phyloP scores from a whole-genome alignment of 2,113 vertebrate species.

The Barbus barbus region DNA sequence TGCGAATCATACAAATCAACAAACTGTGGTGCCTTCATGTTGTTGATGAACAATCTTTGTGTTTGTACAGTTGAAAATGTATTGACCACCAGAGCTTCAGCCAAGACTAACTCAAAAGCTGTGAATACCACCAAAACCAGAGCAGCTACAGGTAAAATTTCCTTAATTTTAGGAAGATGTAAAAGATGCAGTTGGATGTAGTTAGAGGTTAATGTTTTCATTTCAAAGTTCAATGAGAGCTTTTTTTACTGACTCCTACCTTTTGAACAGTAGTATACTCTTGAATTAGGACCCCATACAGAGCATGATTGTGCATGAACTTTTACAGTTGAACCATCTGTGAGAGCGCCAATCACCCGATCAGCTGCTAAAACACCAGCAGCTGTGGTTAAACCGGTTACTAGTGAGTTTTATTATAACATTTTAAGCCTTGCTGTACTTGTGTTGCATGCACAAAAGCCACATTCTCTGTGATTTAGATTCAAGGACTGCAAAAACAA shows the following conservation, averaged over 20 bases:
- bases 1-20: background rate
- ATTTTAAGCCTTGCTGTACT: background rate
- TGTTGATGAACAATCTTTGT: background rate
- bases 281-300: background rate
- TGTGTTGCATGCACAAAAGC: background rate
- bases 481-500: conserved; percentile 54
- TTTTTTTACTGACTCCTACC: too few species aligned
- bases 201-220: too few species aligned
- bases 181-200: too few species aligned
- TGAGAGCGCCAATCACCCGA: conserved; percentile 55
- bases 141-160: conserved; percentile 57
- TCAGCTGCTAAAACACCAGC: conserved; percentile 58
- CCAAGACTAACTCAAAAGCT: conserved; percentile 12
- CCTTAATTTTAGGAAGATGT: background rate
- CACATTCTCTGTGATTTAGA: background rate
- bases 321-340: conserved; percentile 51
- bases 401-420: conserved; percentile 53
- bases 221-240: too few species aligned
- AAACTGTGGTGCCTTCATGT: background rate
- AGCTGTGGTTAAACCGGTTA: conserved; percentile 39
- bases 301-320: conserved; percentile 26
- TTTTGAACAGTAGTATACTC: background rate
- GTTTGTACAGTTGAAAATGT: conserved; percentile 49
- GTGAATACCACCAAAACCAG: conserved; percentile 38
- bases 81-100: conserved; percentile 26